phyloP scores from a whole-genome alignment of 2,113 vertebrate genomes.

The Macroglossus sobrinus region DNA sequence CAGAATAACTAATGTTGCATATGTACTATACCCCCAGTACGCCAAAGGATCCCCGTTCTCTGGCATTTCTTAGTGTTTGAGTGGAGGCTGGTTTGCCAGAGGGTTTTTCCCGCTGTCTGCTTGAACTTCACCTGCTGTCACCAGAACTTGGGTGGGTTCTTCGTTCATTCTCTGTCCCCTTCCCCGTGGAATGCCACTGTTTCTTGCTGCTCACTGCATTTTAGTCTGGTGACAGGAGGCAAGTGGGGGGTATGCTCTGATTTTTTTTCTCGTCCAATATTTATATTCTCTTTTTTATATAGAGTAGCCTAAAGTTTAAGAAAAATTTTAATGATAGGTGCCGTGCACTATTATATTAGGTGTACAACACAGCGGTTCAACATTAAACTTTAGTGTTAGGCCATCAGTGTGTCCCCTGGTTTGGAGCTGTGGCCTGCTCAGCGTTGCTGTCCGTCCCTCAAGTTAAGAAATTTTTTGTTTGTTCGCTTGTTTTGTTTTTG shows the following conservation, averaged over 20 bases:
- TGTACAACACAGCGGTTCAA: not conserved
- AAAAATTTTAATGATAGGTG: not conserved
- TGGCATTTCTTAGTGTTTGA: not conserved
- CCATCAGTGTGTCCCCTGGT: not conserved
- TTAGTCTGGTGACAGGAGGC: not conserved
- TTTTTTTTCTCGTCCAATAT: not conserved
- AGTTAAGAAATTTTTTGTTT: too few species aligned
- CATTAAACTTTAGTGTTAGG: not conserved
- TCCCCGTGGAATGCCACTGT: rapidly evolving
- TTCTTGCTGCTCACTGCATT: not conserved
- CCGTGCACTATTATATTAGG: not conserved
- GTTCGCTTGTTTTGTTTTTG: not conserved
- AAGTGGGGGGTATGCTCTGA: too few species aligned
- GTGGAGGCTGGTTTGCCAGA: not conserved
- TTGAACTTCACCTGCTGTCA: not conserved
- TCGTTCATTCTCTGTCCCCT: rapidly evolving
- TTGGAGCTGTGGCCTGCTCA: not conserved
- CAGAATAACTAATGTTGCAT: not conserved
- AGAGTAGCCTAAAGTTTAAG: not conserved
- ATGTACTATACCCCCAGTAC: too few species aligned
- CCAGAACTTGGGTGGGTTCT: not conserved
- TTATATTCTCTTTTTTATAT: slow-evolving; percentile 37
- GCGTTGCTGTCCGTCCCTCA: not conserved
- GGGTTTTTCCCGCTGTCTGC: not conserved
- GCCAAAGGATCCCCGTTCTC: not conserved